Percentiles rank a stretch among this genome's conserved stretches.
Evolutionary conservation across 2,113 vertebrate genomes (phyloP).

Genomic region (Mus pahari): DNA sequence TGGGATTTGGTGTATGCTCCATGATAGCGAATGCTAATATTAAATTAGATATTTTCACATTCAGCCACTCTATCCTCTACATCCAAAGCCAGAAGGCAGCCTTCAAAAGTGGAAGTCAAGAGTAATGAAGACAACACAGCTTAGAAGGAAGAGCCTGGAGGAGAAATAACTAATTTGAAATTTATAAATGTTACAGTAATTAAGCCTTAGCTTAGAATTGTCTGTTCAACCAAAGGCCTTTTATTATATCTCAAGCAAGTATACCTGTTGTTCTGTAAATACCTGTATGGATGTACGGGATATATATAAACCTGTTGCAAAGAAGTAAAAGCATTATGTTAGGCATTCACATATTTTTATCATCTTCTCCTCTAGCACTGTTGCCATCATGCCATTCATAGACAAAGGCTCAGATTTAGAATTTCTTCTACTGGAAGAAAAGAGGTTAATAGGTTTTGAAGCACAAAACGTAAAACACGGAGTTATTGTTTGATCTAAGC

Average conservation of each 20-base stretch:
- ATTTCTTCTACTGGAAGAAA: neutral
- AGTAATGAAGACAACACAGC: too few relatives aligned
- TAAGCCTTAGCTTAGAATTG: neutral
- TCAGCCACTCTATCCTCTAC: neutral
- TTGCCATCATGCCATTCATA: neutral
- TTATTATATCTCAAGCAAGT: neutral
- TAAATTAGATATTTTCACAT: neutral
- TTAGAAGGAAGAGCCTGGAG: neutral
- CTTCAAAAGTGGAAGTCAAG: neutral
- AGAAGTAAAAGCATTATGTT: slow-evolving; percentile 25
- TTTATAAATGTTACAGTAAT: neutral
- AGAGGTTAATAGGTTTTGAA: slow-evolving; percentile 53
- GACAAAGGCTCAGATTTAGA: slow-evolving; percentile 32
- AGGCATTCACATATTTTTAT: slow-evolving; percentile 16
- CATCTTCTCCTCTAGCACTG: neutral
- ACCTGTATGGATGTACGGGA: neutral
- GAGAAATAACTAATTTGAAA: neutral
- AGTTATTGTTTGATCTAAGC: slow-evolving; percentile 5
- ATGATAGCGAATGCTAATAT: neutral
- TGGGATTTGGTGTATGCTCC: neutral
- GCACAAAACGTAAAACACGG: neutral
- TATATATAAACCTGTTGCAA: neutral
- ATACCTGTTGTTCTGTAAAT: neutral
- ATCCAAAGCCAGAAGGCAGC: neutral
- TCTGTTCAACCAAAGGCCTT: neutral